phyloP scores from a whole-genome alignment of 2,888 invertebrate genomes.

The Sepiola atlantica region DNA sequence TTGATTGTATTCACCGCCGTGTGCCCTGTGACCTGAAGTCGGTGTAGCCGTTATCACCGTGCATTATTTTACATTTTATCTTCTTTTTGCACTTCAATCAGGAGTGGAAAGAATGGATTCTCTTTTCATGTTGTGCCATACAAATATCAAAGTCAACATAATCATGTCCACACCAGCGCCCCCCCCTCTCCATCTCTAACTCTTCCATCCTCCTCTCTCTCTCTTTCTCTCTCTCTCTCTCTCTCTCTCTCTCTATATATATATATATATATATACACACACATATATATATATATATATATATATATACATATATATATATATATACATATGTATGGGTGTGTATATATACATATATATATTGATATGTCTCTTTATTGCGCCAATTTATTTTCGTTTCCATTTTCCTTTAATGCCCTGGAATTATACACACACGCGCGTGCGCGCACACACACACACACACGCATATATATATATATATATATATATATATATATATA shows the following conservation, averaged over 20 bases:
- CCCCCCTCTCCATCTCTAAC: not conserved
- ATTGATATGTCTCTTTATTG: not conserved
- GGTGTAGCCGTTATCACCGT: not conserved
- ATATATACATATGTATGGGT: not conserved
- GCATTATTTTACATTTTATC: not conserved
- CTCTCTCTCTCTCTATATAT: not conserved
- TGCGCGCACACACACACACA: slow-evolving; percentile 19
- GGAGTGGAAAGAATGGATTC: not conserved
- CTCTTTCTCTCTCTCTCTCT: not conserved
- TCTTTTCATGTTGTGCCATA: not conserved
- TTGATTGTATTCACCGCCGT: not conserved
- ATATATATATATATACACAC: not conserved
- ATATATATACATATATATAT: not conserved
- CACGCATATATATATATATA: not conserved
- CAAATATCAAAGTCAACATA: not conserved
- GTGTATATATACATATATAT: slow-evolving; percentile 1
- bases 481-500: not conserved
- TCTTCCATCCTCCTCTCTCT: not conserved
- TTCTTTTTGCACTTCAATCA: not conserved
- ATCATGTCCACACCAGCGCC: not conserved
- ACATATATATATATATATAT: not conserved
- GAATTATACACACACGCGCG: not conserved
- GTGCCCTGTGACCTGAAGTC: not conserved
- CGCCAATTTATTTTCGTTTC: too few relatives aligned
- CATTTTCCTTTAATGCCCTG: too few relatives aligned